These are phyloP conservation scores for Wiebesia pumilae DNA, from an alignment of 1,140 invertebrate species.

Conservation along the genomic window DNA sequence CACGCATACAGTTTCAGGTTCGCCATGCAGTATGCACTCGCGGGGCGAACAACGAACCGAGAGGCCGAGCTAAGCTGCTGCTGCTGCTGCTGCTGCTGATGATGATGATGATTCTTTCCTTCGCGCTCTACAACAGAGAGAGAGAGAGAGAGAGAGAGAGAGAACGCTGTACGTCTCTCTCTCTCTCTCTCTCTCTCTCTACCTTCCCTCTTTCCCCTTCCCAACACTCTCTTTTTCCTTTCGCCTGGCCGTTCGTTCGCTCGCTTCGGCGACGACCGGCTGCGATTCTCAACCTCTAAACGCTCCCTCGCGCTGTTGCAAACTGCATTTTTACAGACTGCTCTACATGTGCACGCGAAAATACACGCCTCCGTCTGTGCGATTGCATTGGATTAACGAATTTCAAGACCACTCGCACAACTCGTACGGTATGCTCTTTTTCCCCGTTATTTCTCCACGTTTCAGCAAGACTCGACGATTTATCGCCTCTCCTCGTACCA, in stretches of 20 bases:
- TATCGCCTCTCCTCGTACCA: neutral
- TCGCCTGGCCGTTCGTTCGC: constrained; percentile 40
- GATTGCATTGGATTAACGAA: constrained; percentile 6
- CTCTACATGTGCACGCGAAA: neutral
- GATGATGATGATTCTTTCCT: constrained; percentile 51
- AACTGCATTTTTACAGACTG: constrained; percentile 9
- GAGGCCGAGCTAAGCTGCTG: constrained; percentile 26
- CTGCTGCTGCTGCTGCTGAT: neutral
- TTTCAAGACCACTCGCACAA: neutral
- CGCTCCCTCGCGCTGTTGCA: neutral
- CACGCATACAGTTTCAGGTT: constrained; percentile 48
- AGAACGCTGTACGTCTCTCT: neutral
- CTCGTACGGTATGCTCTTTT: neutral
- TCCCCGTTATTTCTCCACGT: neutral
- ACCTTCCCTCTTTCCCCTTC: neutral
- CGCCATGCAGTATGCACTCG: constrained; percentile 63
- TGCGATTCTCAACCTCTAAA: constrained; percentile 48
- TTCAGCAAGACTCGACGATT: neutral
- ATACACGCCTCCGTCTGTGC: neutral
- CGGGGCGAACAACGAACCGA: constrained; percentile 59
- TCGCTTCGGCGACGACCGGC: constrained; percentile 29
- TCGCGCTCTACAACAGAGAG: constrained; percentile 46
- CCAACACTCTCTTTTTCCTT: constrained; percentile 34
- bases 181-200: neutral
- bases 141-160: too few relatives aligned